Percentiles rank a stretch among this genome's conserved stretches.
These are phyloP conservation scores for Trilocha varians DNA, from an alignment of 2,888 invertebrate genomes.

Conservation along the genomic window DNA sequence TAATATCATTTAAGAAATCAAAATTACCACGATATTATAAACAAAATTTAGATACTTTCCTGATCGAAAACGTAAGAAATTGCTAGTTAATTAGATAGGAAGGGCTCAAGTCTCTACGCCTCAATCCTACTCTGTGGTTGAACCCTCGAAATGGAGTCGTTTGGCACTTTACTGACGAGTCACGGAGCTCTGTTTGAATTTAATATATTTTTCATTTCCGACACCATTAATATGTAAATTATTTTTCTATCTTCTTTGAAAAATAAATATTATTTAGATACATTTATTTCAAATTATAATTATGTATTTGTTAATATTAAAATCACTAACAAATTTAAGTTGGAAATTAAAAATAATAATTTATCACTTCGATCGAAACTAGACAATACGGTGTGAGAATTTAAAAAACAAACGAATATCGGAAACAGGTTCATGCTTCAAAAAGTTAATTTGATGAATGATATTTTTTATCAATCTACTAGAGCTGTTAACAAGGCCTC, in stretches of 20 bases:
- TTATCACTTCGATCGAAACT: constrained; percentile 6
- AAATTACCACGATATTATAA: no score
- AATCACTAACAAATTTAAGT: no score
- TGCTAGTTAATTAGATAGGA: neutral
- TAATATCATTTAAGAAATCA: no score
- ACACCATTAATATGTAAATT: constrained; percentile 68
- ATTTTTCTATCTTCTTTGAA: constrained; percentile 24
- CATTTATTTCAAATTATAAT: no score
- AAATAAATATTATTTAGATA: no score
- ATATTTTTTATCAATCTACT: constrained; percentile 22
- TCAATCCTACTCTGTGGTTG: constrained; percentile 28
- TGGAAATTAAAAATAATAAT: constrained; percentile 1
- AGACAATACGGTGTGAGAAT: constrained; percentile 30
- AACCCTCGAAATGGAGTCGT: constrained; percentile 68
- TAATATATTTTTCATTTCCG: constrained; percentile 73
- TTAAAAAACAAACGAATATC: constrained; percentile 8
- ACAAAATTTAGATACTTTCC: neutral
- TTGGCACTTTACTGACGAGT: constrained; percentile 70
- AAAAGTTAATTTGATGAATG: constrained; percentile 1
- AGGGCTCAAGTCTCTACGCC: neutral
- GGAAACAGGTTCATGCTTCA: no score
- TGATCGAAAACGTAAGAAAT: neutral
- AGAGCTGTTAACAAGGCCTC: constrained; percentile 31
- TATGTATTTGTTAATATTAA: no score
- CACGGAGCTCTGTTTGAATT: constrained; percentile 68